Base-by-base conservation (phyloP, 2,113 vertebrate genomes). In the Tragelaphus scriptus region DNA sequence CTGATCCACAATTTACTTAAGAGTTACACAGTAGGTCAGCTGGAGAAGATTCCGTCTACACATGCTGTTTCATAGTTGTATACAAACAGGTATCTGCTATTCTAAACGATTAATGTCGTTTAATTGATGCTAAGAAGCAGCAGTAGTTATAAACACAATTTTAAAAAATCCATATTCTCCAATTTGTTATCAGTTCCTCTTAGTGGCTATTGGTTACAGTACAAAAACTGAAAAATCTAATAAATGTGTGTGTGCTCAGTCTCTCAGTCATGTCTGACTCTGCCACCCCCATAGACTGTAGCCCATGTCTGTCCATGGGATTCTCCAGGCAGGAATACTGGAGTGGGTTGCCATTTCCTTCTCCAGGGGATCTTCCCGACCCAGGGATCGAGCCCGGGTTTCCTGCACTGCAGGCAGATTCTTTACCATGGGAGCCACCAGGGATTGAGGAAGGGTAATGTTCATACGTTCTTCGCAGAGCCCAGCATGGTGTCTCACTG, bases 141-240 rank as follows among this genome's bases (percentile, higher is more conserved):
- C 21, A 95, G 26, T 12, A 95, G 1, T 26, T 68, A 94, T 65
- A 61, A 96, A 77, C 26, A 85, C 10, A 89, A 53, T 53, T n/a
- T 81, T 82, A 44, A 86, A 86, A 88, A 9, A 30, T 79, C 28
- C 2, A 53, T 28, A 28, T 30, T 94, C 26, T 91, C 21, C 26
- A 84, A 63, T 63, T 85, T 96, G 30, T 26, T 51, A 9, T 36
- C 36, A 91, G 40, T 55, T 53, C 49, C 14, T n/a, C 68, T 87
- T 79, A 75, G 79, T 30, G 30, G 40, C 51, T 71, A 71, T 0
- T 8, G 19, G 13, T 55, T 87, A 26, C 40, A 28, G 19, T 80
- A 90, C 47, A 23, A 92, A 97, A 89, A n/a, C 10, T 3, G n/a
- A 63, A 85, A 93, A 56, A 30, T 59, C 51, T 84, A 53, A 15